A percentile compares a stretch with the other conserved stretches of the same genome.
phyloP scores from a whole-genome alignment of 2,888 invertebrate genomes.

The Ophion ventricosus region DNA sequence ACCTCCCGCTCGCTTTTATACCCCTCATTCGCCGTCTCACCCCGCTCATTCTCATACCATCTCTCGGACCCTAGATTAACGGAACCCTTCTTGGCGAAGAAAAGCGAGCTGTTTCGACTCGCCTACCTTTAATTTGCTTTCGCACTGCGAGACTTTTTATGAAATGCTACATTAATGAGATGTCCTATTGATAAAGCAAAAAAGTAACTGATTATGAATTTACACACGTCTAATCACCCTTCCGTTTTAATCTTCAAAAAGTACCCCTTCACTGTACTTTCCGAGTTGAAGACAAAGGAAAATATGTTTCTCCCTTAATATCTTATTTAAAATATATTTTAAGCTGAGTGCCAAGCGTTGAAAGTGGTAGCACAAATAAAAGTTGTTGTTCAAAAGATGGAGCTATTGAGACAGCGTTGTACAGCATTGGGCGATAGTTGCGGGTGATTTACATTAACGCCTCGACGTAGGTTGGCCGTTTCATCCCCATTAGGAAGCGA shows the following conservation, averaged over 20 bases:
- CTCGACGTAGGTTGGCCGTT: constrained; percentile 63
- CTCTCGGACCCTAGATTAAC: constrained; percentile 81
- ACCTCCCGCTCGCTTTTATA: constrained; percentile 56
- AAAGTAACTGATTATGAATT: neutral
- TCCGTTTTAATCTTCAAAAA: neutral
- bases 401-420: constrained; percentile 25
- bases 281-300: neutral
- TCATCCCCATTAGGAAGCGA: constrained; percentile 69
- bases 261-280: neutral
- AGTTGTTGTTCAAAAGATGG: constrained; percentile 12
- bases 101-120: constrained; percentile 78
- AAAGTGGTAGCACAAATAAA: neutral
- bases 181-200: neutral
- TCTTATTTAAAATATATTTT: neutral
- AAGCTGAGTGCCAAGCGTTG: neutral
- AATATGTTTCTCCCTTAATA: too few species aligned
- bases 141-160: constrained; percentile 38
- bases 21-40: constrained; percentile 39
- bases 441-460: constrained; percentile 65
- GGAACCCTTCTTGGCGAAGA: constrained; percentile 78
- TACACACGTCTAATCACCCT: neutral
- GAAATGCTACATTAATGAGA: neutral
- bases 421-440: constrained; percentile 44
- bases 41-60: constrained; percentile 68
- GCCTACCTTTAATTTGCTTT: constrained; percentile 78